phyloP scores from a whole-genome alignment of 2,888 invertebrate genomes.

The Aspidiotus rigidus region DNA sequence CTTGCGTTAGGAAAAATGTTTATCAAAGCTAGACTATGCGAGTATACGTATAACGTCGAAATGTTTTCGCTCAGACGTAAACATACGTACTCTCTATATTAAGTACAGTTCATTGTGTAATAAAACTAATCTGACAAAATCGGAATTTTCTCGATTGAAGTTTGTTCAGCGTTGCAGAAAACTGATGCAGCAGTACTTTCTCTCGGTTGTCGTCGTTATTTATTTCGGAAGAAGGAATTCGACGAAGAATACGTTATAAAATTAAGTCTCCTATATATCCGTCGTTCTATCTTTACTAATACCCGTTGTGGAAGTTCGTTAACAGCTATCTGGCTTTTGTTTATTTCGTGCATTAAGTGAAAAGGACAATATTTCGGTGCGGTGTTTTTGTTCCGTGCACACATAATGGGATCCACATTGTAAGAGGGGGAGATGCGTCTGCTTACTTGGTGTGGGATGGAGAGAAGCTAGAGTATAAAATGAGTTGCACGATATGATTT shows the following conservation, averaged over 20 bases:
- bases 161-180: not conserved
- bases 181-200: not conserved
- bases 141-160: constrained; percentile 1
- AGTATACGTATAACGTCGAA: not conserved
- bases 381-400: no score
- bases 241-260: no score
- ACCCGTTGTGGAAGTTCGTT: not conserved
- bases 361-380: not conserved
- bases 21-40: not conserved
- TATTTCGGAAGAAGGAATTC: not conserved
- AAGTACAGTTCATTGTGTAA: not conserved
- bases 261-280: not conserved
- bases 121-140: constrained; percentile 4
- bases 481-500: no score
- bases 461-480: no score
- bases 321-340: not conserved
- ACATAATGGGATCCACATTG: no score
- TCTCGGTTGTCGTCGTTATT: not conserved
- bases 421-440: no score
- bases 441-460: no score
- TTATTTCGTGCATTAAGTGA: not conserved
- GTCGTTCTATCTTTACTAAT: not conserved
- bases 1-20: not conserved
- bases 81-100: no score
- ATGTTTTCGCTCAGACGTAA: not conserved